These are phyloP conservation scores for Mamestra brassicae DNA, from an alignment of 2,888 invertebrate genomes.

Conservation along the genomic window DNA sequence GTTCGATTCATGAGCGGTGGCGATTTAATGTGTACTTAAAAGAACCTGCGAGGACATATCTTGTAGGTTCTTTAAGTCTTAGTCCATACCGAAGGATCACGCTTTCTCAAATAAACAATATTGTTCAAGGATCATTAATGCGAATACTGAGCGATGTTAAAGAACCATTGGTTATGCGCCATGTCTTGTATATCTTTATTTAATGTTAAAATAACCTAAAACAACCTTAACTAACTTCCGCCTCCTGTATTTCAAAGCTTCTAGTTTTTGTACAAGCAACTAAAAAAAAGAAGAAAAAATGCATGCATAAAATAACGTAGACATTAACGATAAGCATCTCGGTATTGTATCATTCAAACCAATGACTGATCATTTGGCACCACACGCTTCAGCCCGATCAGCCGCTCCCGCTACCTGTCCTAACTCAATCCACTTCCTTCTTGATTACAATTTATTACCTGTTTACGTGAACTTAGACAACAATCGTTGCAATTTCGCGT, in stretches of 20 bases:
- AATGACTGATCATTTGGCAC: neutral
- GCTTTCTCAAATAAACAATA: neutral
- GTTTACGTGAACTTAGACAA: conserved; percentile 71
- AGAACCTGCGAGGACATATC: no score
- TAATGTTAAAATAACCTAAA: no score
- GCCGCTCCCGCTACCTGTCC: conserved; percentile 18
- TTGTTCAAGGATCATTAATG: no score
- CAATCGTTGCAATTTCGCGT: conserved; percentile 68
- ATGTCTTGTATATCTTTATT: no score
- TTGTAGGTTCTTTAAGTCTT: neutral
- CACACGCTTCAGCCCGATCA: neutral
- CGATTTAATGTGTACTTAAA: neutral
- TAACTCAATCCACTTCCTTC: conserved; percentile 19
- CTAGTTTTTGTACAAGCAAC: no score
- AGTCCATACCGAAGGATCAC: neutral
- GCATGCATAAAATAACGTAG: no score
- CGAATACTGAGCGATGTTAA: no score
- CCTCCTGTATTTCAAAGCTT: no score
- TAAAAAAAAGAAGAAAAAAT: no score
- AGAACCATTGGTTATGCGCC: no score
- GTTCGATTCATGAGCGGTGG: conserved; percentile 15
- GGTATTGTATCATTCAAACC: neutral
- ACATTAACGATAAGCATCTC: neutral
- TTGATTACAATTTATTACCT: conserved; percentile 73
- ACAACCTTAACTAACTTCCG: no score